Percentiles rank a stretch among this genome's conserved stretches.
phyloP scores from a whole-genome alignment of 2,113 vertebrate species.

The Tinamus guttatus region DNA sequence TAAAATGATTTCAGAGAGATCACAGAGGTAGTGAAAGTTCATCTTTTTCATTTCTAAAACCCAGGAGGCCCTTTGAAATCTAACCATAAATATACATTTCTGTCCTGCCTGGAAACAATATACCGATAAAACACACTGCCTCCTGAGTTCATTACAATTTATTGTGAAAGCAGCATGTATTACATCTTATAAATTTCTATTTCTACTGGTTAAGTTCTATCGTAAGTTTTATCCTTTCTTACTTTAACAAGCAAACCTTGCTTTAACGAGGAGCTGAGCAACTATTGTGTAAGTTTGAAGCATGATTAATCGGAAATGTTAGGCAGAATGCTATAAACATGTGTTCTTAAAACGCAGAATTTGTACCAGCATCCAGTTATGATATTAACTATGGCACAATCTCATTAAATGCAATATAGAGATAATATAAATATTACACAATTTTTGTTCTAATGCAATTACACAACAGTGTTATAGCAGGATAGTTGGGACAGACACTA shows the following conservation, averaged over 20 bases:
- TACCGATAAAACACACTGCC: constrained; percentile 41
- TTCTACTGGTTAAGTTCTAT: constrained; percentile 33
- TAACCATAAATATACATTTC: constrained; percentile 73
- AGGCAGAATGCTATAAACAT: not conserved
- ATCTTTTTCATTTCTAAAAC: constrained; percentile 71
- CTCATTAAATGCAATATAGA: not conserved
- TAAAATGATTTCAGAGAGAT: constrained; percentile 64
- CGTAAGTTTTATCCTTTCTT: constrained; percentile 41
- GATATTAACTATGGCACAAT: not conserved
- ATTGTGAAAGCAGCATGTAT: constrained; percentile 63
- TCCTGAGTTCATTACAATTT: constrained; percentile 69
- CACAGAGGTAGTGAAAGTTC: constrained; percentile 60
- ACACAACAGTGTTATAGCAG: not conserved
- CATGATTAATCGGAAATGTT: not conserved
- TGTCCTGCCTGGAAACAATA: constrained; percentile 69
- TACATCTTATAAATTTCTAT: constrained; percentile 64
- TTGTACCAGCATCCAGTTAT: not conserved
- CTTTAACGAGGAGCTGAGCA: not conserved
- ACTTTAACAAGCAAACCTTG: constrained; percentile 29
- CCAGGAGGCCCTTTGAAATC: constrained; percentile 58
- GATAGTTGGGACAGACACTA: not conserved
- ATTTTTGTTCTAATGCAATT: not conserved
- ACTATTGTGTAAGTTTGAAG: not conserved
- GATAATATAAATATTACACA: not conserved
- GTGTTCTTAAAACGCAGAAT: not conserved